These are phyloP conservation scores for Rhaphigaster nebulosa DNA, from an alignment of 2,888 invertebrate genomes.

Conservation along the genomic window DNA sequence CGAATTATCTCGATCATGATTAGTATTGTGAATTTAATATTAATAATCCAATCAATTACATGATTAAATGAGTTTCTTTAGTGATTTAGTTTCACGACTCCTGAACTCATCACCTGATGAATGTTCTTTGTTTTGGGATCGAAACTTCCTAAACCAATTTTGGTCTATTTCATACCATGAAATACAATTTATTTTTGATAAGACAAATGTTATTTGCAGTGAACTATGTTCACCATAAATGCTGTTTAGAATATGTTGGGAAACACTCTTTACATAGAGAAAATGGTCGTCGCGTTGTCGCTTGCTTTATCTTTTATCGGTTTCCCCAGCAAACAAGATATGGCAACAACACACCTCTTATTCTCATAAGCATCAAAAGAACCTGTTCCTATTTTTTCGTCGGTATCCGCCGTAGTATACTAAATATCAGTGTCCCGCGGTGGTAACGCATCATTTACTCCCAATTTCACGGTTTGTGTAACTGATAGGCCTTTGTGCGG, in stretches of 20 bases:
- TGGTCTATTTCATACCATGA: no score
- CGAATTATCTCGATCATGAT: no score
- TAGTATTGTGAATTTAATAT: no score
- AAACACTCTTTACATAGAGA: not conserved
- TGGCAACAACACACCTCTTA: not conserved
- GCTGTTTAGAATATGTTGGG: not conserved
- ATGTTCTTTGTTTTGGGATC: no score
- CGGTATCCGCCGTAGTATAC: not conserved
- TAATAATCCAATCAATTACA: no score
- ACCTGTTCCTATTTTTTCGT: not conserved
- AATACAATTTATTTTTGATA: no score
- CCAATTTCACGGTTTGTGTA: slow-evolving; percentile 45
- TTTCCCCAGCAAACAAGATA: not conserved
- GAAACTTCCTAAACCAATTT: no score
- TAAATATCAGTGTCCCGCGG: slow-evolving; percentile 14
- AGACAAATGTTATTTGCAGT: no score
- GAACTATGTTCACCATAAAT: no score
- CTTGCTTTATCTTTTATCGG: not conserved
- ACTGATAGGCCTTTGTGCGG: slow-evolving; percentile 29
- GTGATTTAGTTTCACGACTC: no score
- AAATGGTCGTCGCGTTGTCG: not conserved
- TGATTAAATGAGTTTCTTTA: no score
- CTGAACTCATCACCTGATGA: no score
- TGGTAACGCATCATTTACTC: slow-evolving; percentile 18
- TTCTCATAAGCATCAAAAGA: not conserved